These are phyloP conservation scores for Myopa tessellatipennis DNA, from an alignment of 2,888 invertebrate species.

Conservation along the genomic window DNA sequence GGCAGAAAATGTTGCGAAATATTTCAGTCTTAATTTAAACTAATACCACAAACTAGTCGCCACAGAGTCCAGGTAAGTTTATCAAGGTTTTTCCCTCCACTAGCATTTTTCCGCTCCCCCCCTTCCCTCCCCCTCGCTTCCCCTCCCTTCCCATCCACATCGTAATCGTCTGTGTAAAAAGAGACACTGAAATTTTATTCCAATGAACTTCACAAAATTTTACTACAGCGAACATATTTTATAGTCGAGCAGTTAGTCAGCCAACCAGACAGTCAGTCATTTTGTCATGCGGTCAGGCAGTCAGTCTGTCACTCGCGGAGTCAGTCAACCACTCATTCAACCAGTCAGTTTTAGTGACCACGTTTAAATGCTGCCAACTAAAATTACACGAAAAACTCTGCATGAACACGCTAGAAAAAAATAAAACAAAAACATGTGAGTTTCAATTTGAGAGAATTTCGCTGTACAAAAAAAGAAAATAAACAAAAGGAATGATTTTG, in stretches of 20 bases:
- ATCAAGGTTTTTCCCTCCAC: too few species aligned
- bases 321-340: neutral
- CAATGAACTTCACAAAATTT: too few species aligned
- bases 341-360: neutral
- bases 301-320: neutral
- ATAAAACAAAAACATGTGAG: too few species aligned
- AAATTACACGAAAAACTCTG: neutral
- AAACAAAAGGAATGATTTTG: neutral
- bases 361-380: neutral
- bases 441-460: neutral
- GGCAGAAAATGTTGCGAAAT: slow-evolving; percentile 7
- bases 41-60: slow-evolving; percentile 1
- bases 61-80: too few species aligned
- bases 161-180: too few species aligned
- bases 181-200: too few species aligned
- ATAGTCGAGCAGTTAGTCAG: neutral
- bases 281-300: neutral
- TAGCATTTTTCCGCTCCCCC: too few species aligned
- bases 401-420: neutral
- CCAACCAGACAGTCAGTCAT: neutral
- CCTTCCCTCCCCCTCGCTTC: too few species aligned
- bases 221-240: too few species aligned
- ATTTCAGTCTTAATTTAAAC: neutral
- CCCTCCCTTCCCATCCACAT: too few species aligned
- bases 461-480: neutral